A percentile compares a stretch with the other conserved stretches of the same genome.
Conservation (phyloP, 1,140 invertebrate genomes). For the Brachionus plicatilis region DNA sequence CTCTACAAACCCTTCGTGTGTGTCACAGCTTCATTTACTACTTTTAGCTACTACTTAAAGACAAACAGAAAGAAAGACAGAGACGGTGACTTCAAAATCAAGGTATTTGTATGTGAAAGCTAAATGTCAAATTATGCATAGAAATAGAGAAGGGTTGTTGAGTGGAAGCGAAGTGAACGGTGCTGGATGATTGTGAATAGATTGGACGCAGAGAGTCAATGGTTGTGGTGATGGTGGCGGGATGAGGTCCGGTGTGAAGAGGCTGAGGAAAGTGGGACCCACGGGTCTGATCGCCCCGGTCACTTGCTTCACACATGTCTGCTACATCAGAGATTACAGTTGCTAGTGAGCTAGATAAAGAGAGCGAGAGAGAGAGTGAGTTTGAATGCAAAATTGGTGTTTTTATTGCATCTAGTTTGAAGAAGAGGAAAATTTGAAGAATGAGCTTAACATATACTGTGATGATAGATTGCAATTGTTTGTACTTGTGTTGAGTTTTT, state of each 20-base stretch:
- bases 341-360: not conserved
- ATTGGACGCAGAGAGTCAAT: no score
- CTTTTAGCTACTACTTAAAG: no score
- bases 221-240: no score
- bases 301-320: no score
- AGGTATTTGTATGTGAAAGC: not conserved
- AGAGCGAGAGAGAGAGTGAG: not conserved
- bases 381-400: not conserved
- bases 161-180: not conserved
- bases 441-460: not conserved
- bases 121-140: constrained; percentile 11
- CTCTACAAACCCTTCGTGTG: no score
- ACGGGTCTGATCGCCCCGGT: no score
- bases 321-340: not conserved
- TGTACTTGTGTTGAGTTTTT: not conserved
- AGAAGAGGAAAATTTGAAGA: not conserved
- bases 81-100: no score
- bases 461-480: not conserved
- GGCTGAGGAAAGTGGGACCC: no score
- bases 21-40: no score
- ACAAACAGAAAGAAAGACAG: no score
- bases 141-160: not conserved
- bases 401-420: not conserved
- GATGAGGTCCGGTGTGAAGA: no score
- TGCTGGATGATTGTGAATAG: not conserved